These are phyloP conservation scores for Percina caprodes DNA, from an alignment of 2,113 vertebrate species.

Conservation along the genomic window DNA sequence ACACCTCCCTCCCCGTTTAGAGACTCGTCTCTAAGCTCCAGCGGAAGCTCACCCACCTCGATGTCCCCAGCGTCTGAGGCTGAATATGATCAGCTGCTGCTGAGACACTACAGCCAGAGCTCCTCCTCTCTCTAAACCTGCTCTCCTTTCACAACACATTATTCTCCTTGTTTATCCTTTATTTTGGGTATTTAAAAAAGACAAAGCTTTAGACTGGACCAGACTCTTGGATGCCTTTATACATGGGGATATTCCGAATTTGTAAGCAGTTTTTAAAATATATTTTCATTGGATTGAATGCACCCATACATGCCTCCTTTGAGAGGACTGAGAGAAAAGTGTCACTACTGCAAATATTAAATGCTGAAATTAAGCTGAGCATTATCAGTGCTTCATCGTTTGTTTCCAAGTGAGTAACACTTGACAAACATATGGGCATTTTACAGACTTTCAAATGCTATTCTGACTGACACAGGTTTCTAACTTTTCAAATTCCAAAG, in stretches of 20 bases:
- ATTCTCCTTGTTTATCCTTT: neutral
- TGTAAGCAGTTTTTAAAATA: constrained; percentile 22
- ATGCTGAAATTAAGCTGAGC: constrained; percentile 8
- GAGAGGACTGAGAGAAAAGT: constrained; percentile 2
- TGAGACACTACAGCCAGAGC: constrained; percentile 97
- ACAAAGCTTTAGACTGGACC: constrained; percentile 22
- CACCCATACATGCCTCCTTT: constrained; percentile 13
- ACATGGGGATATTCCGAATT: constrained; percentile 31
- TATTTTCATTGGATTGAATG: constrained; percentile 9
- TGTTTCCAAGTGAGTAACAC: neutral
- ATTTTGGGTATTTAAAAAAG: constrained; percentile 13
- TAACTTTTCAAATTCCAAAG: constrained; percentile 49
- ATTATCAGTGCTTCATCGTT: constrained; percentile 17
- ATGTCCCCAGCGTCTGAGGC: constrained; percentile 91
- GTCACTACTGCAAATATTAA: constrained; percentile 9
- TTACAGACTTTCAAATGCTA: constrained; percentile 28
- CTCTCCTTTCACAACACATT: neutral
- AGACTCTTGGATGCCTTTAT: constrained; percentile 57
- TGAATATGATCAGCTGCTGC: constrained; percentile 93
- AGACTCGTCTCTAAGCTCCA: constrained; percentile 92
- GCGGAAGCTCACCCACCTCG: constrained; percentile 89
- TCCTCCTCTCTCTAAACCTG: constrained; percentile 92
- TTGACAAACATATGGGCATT: constrained; percentile 55
- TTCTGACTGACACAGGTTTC: constrained; percentile 2
- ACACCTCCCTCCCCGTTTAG: constrained; percentile 97